These are phyloP conservation scores for Champsocephalus esox DNA, from an alignment of 2,797 vertebrate species.

Conservation along the genomic window DNA sequence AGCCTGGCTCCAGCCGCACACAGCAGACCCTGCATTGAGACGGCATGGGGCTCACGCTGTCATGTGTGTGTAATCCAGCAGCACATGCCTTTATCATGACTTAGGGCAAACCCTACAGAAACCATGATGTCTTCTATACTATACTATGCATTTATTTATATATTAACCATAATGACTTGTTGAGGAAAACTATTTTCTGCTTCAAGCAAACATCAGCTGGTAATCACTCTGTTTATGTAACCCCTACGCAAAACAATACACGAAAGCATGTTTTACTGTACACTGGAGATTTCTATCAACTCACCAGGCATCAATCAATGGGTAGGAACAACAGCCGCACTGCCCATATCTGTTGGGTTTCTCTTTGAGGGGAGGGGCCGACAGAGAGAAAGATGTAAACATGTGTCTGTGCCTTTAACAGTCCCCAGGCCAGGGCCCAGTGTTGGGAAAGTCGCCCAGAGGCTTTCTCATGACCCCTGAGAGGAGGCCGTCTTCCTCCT, in stretches of 20 bases:
- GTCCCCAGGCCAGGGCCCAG: conserved; percentile 62
- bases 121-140: conserved; percentile 27
- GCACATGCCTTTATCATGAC: conserved; percentile 29
- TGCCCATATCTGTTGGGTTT: conserved; percentile 9
- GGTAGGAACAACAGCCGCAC: conserved; percentile 17
- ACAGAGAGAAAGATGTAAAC: conserved; percentile 17
- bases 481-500: conserved; percentile 73
- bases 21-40: conserved; percentile 47
- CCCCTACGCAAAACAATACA: conserved; percentile 51
- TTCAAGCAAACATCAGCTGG: conserved; percentile 41
- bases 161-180: conserved; percentile 12
- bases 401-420: conserved; percentile 77
- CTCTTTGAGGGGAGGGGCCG: conserved; percentile 12
- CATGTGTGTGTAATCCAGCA: conserved; percentile 23
- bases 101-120: conserved; percentile 17
- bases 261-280: conserved; percentile 48
- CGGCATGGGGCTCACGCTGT: conserved; percentile 23
- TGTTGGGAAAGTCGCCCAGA: conserved; percentile 90
- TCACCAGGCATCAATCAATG: conserved; percentile 30
- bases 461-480: conserved; percentile 93
- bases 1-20: conserved; percentile 15
- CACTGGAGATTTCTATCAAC: conserved; percentile 43
- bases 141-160: conserved; percentile 11
- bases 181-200: conserved; percentile 23
- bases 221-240: conserved; percentile 58